These are phyloP conservation scores for Lobophora halterata DNA, from an alignment of 2,888 invertebrate species.

Conservation along the genomic window DNA sequence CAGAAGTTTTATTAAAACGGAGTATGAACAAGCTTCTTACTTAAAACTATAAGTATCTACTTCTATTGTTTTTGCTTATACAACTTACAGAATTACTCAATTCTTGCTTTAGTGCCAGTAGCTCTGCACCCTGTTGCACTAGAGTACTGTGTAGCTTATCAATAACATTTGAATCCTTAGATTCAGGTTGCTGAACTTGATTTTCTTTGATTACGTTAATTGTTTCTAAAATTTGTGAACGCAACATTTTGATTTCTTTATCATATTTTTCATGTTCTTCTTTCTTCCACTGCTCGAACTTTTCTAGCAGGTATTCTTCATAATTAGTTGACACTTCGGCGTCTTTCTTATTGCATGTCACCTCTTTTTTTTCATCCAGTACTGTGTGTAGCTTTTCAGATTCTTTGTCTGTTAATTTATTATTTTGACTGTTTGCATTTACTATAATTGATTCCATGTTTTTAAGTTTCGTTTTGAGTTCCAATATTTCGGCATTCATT, in stretches of 20 bases:
- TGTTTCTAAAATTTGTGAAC: slow-evolving; percentile 63
- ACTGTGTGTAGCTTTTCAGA: slow-evolving; percentile 10
- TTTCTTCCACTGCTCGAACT: slow-evolving; percentile 76
- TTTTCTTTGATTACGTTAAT: slow-evolving; percentile 58
- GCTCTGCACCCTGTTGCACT: slow-evolving; percentile 76
- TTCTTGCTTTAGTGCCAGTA: slow-evolving; percentile 69
- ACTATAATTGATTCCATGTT: slow-evolving; percentile 63
- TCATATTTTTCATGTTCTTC: slow-evolving; percentile 77
- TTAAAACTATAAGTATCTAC: too few species aligned
- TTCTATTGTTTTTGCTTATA: too few species aligned
- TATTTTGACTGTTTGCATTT: slow-evolving; percentile 35
- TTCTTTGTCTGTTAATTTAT: slow-evolving; percentile 22
- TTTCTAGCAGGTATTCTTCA: slow-evolving; percentile 57
- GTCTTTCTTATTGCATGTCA: slow-evolving; percentile 49
- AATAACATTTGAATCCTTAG: slow-evolving; percentile 53
- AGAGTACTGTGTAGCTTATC: slow-evolving; percentile 66
- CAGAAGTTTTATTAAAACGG: slow-evolving; percentile 3
- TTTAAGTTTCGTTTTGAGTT: slow-evolving; percentile 70
- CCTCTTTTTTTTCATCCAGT: slow-evolving; percentile 16
- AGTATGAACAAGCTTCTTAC: too few species aligned
- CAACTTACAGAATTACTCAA: slow-evolving; percentile 60
- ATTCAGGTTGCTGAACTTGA: slow-evolving; percentile 34
- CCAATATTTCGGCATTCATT: slow-evolving; percentile 69
- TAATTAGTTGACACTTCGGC: slow-evolving; percentile 56
- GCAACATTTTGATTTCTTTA: slow-evolving; percentile 69